Evolutionary conservation across 1,140 invertebrate species (phyloP).

Genomic region (Microvelia longipes): DNA sequence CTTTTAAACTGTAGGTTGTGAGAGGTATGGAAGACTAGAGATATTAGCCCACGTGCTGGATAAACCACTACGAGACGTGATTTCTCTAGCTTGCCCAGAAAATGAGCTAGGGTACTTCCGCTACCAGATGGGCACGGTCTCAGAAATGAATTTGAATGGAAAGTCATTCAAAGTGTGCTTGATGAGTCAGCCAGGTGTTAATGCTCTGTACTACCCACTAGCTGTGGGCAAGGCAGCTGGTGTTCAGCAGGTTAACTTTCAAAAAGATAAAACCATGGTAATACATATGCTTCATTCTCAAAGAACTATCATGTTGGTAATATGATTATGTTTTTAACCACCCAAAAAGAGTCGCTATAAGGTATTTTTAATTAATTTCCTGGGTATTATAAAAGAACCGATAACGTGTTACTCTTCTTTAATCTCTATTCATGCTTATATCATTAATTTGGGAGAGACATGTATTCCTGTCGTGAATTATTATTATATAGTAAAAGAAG

Average conservation of each 20-base stretch:
- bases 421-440: too few relatives aligned
- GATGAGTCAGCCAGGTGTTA: background rate
- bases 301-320: too few relatives aligned
- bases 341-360: too few relatives aligned
- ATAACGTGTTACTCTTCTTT: too few relatives aligned
- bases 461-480: too few relatives aligned
- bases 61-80: background rate
- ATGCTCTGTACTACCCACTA: background rate
- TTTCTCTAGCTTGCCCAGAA: background rate
- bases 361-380: too few relatives aligned
- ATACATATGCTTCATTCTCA: background rate
- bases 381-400: too few relatives aligned
- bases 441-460: too few relatives aligned
- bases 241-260: background rate
- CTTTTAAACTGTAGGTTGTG: background rate
- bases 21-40: background rate
- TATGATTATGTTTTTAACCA: too few relatives aligned
- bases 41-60: background rate
- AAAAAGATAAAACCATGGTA: background rate
- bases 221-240: background rate
- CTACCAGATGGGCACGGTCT: background rate
- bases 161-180: background rate
- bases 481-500: too few relatives aligned
- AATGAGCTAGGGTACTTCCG: background rate
- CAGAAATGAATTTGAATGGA: background rate